Evolutionary conservation across 2,888 invertebrate species (phyloP), one percentile per base, ranked within the genome.

Genomic region (Trachelus troglodyta): DNA sequence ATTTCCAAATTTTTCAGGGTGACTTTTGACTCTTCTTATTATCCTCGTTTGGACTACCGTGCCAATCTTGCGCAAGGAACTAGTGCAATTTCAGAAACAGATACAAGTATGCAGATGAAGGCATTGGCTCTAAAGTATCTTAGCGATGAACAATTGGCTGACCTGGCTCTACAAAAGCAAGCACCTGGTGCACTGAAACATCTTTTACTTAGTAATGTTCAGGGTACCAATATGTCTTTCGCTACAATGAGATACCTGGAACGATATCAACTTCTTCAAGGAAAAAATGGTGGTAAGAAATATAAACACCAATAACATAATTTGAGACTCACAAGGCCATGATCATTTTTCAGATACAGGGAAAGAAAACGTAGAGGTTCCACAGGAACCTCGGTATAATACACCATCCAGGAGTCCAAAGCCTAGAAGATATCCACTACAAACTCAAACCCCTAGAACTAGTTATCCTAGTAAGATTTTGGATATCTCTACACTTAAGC

Each of bases 211-310:
- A 87, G 86, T 78, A 89, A 88, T 80, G 83, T 88, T 23, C 89
- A 90, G 77, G 92, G 92, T 12, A 93, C 92, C 34, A 95, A 95
- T 84, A 94, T 95, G 93, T 95, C 95, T 4, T 93, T 95, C 84
- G 95, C 95, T n/a, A 95, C 95, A 12, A 93, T 94, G 87, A 94
- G 95, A 85, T 95, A 95, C 89, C 94, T 95, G 93, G 94, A 95
- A 87, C 93, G 94, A 85, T 95, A 95, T 90, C 94, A 94, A 87
- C 89, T 95, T 79, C 86, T 94, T 79, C 92, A 93, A 87, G 93
- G 93, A 74, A 86, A 83, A 56, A 86, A 85, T 75, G 34, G 87
- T 82, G 88, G 90, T 90, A 81, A 84, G 76, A 35, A 73, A 69
- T 68, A 30, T 23, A 69, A 77, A 23, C 9, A 23, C 34, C n/a